Base-by-base conservation (phyloP, 2,113 vertebrate species). In the Fulmarus glacialis region DNA sequence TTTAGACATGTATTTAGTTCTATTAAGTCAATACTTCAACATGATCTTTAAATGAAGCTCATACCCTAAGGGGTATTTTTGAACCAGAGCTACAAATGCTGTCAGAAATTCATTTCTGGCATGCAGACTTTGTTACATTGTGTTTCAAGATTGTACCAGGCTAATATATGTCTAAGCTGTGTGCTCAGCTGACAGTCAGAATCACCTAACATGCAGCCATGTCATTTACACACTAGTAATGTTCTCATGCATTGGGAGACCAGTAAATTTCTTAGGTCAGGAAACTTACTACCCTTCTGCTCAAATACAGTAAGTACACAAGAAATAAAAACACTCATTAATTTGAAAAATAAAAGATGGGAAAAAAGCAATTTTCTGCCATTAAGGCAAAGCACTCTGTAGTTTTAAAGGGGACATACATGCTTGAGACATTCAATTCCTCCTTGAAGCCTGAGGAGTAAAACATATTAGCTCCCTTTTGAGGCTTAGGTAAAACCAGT, bases 11-110 rank as follows among this genome's bases (percentile, higher is more conserved):
- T 60, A 75, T 93, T 95, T 92, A 91, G 56, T 68, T 95, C 68
- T 71, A 70, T 67, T 62, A 89, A 94, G 36, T 84, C 52, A 91
- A 66, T 87, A 91, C 77, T 96, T 96, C 95, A 97, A 96, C 97
- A 93, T 58, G 36, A 93, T 94, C 53, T 89, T 91, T 91, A 93
- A 91, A 94, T 58, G 70, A 87, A 87, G 20, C 45, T 87, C 47
- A 53, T 68, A 63, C 16, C 68, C 64, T 87, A 70, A 82, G 62
- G 81, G 30, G 6, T 64, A 77, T 82, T 97, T 93, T 84, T 72
- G 58, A 91, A 79, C 22, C 32, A 79, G 56, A 87, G 53, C 32
- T 84, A 87, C 60, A 95, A 89, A 95, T 87, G 87, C 48, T 72
- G 48, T 64, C 72, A 82, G 68, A 89, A 90, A 93, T 74, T 62